These are phyloP conservation scores for Nycticryphes semicollaris DNA, from an alignment of 2,113 vertebrate genomes.

Conservation along the genomic window DNA sequence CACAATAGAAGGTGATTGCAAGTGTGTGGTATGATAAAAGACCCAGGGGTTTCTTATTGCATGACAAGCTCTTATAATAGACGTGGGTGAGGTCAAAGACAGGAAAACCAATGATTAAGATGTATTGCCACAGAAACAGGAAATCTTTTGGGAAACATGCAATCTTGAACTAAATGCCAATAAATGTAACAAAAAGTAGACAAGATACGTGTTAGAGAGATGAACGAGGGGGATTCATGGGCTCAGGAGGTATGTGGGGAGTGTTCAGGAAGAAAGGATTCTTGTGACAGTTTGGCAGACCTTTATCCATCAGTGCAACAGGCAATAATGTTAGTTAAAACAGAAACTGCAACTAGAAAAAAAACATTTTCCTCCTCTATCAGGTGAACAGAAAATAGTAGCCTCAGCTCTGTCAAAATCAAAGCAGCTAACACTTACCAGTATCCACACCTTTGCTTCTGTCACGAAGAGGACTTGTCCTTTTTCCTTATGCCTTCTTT, in stretches of 20 bases:
- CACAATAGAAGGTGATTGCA: background rate
- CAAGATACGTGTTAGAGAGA: background rate
- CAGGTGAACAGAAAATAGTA: background rate
- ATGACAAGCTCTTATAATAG: background rate
- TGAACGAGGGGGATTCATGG: background rate
- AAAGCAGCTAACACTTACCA: background rate
- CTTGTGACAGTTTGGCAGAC: background rate
- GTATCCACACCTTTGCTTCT: background rate
- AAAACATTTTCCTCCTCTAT: background rate
- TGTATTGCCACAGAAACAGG: background rate
- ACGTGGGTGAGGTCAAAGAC: background rate
- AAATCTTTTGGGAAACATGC: background rate
- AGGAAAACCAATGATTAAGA: background rate
- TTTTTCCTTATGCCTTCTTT: background rate
- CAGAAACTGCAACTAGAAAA: background rate
- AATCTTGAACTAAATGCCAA: constrained; percentile 22
- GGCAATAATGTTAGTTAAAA: background rate
- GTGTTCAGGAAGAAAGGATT: background rate
- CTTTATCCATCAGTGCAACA: background rate
- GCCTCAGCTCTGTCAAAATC: background rate
- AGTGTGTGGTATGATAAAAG: background rate
- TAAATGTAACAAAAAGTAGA: background rate
- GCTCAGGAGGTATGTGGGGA: background rate
- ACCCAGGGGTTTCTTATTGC: background rate
- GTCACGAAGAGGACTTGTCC: background rate